Evolutionary conservation across 2,888 invertebrate species (phyloP).

Genomic region (Drosophila atripex): DNA sequence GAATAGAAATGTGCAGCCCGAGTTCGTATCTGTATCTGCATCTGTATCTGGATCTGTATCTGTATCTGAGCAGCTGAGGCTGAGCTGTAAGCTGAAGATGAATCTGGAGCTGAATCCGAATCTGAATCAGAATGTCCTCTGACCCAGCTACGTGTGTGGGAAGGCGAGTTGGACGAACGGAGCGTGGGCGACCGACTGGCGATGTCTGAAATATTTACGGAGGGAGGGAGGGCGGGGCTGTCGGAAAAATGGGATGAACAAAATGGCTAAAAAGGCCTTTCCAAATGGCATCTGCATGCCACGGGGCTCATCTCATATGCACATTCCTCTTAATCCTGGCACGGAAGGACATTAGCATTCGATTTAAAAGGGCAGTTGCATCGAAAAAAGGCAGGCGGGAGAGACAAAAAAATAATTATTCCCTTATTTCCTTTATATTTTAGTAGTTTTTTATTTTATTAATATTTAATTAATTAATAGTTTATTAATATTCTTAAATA

Average conservation of each 20-base stretch:
- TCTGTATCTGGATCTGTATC: not conserved
- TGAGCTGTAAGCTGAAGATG: not conserved
- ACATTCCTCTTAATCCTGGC: constrained; percentile 1
- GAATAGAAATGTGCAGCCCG: constrained; percentile 61
- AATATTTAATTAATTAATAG: no score
- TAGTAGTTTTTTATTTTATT: no score
- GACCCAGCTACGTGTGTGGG: constrained; percentile 39
- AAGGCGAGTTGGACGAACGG: constrained; percentile 45
- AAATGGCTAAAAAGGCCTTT: not conserved
- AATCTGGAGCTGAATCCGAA: constrained; percentile 5
- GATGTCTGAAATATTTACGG: constrained; percentile 35
- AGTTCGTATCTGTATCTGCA: not conserved
- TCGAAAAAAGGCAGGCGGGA: not conserved
- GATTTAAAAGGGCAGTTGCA: constrained; percentile 12
- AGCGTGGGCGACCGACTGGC: constrained; percentile 47
- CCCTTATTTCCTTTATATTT: no score
- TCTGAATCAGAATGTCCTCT: not conserved
- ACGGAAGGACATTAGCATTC: not conserved
- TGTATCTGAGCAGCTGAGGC: constrained; percentile 12
- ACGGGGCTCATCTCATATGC: not conserved
- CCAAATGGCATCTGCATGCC: constrained; percentile 30
- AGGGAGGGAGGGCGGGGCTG: not conserved
- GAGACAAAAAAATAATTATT: no score
- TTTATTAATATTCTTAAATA: no score
- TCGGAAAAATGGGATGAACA: not conserved